Evolutionary conservation across 1,140 invertebrate species (phyloP).

Genomic region (Calephelis virginiensis): DNA sequence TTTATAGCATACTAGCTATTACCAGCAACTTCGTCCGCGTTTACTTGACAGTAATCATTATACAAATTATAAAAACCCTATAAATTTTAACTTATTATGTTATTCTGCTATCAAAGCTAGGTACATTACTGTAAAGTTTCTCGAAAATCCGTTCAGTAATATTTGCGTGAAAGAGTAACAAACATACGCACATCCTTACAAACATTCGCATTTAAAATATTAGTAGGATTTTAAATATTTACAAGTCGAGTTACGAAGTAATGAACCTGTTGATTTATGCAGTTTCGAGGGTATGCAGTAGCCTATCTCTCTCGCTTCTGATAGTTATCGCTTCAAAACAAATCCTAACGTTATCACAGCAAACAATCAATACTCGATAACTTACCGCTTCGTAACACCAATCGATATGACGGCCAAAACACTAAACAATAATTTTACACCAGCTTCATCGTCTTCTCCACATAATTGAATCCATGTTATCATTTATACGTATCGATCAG

Average conservation of each 20-base stretch:
- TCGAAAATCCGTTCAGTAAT: too few species aligned
- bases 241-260: neutral
- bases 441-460: conserved; percentile 62
- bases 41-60: too few species aligned
- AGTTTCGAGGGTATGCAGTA: conserved; percentile 1
- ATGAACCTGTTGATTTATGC: conserved; percentile 15
- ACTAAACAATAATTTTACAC: conserved; percentile 45
- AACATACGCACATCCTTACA: too few species aligned
- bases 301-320: conserved; percentile 31
- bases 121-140: too few species aligned
- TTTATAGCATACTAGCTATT: too few species aligned
- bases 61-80: too few species aligned
- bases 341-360: conserved; percentile 58
- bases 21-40: too few species aligned
- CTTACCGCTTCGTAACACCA: conserved; percentile 47
- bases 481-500: conserved; percentile 77
- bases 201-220: too few species aligned
- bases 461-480: conserved; percentile 76
- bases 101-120: too few species aligned
- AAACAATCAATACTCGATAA: conserved; percentile 67
- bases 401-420: conserved; percentile 33
- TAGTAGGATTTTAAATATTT: neutral
- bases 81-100: too few species aligned
- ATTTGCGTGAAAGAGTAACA: too few species aligned
- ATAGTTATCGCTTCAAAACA: conserved; percentile 61